Evolutionary conservation across 2,888 invertebrate species (phyloP).

Genomic region (Hypercompe scribonia): DNA sequence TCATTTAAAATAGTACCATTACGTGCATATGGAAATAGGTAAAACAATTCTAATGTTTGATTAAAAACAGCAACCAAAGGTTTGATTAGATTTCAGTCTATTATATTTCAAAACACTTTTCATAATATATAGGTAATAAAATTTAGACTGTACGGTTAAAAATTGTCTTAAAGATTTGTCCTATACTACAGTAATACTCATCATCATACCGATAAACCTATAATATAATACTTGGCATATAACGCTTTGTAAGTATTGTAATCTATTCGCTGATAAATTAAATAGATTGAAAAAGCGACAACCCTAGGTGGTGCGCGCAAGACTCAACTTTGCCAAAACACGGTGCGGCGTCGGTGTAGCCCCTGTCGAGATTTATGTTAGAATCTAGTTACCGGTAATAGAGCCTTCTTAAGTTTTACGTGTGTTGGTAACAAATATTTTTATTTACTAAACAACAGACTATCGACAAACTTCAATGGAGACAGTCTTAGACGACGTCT

Average conservation of each 20-base stretch:
- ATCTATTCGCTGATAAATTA: not conserved
- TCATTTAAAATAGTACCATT: no score
- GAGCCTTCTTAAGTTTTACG: constrained; percentile 34
- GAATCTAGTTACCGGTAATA: constrained; percentile 50
- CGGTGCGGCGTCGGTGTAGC: constrained; percentile 47
- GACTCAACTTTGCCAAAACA: constrained; percentile 37
- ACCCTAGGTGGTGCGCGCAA: constrained; percentile 8
- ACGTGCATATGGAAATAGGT: not conserved
- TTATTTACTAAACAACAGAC: constrained; percentile 26
- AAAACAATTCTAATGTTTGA: not conserved
- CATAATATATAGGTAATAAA: no score
- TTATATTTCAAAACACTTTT: not conserved
- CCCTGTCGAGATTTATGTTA: constrained; percentile 53
- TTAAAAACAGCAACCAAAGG: no score
- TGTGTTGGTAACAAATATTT: constrained; percentile 22
- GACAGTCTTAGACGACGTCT: not conserved
- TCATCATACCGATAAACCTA: not conserved
- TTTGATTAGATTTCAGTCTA: not conserved
- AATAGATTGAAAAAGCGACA: constrained; percentile 2
- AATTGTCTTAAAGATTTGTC: no score
- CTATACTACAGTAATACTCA: not conserved
- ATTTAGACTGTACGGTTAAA: no score
- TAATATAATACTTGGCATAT: not conserved
- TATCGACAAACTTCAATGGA: not conserved
- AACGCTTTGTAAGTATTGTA: not conserved